phyloP scores from a whole-genome alignment of 2,797 vertebrate species.

The Glossophaga mutica region DNA sequence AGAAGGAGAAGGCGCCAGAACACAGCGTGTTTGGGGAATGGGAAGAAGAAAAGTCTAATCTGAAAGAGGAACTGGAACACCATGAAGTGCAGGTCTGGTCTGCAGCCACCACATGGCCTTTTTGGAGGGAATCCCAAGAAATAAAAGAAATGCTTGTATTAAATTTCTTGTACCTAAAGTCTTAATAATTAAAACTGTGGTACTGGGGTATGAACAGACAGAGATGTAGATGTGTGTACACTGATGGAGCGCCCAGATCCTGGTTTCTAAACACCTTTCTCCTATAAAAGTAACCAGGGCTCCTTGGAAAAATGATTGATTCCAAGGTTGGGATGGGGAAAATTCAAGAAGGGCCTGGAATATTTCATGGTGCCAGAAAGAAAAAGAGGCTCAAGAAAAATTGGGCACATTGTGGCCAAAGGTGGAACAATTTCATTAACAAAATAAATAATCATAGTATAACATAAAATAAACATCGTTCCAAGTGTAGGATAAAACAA shows the following conservation, averaged over 20 bases:
- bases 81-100: slow-evolving; percentile 76
- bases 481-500: neutral
- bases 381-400: neutral
- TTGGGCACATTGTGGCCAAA: neutral
- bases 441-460: neutral
- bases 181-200: neutral
- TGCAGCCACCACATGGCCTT: neutral
- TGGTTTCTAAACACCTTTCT: neutral
- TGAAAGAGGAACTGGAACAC: slow-evolving; percentile 79
- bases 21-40: slow-evolving; percentile 72
- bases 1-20: slow-evolving; percentile 76
- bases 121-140: neutral
- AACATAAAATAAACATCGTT: neutral
- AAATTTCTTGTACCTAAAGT: neutral
- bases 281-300: neutral
- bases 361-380: neutral
- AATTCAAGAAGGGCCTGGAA: neutral
- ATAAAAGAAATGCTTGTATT: neutral
- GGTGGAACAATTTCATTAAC: neutral
- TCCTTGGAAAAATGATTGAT: neutral
- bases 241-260: neutral
- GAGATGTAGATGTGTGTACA: neutral
- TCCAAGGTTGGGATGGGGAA: neutral
- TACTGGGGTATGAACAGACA: neutral
- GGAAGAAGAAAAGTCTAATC: slow-evolving; percentile 74